Evolutionary conservation across 92 coral and sea anemone species (phyloP).

Genomic region (Paragorgia papillata): DNA sequence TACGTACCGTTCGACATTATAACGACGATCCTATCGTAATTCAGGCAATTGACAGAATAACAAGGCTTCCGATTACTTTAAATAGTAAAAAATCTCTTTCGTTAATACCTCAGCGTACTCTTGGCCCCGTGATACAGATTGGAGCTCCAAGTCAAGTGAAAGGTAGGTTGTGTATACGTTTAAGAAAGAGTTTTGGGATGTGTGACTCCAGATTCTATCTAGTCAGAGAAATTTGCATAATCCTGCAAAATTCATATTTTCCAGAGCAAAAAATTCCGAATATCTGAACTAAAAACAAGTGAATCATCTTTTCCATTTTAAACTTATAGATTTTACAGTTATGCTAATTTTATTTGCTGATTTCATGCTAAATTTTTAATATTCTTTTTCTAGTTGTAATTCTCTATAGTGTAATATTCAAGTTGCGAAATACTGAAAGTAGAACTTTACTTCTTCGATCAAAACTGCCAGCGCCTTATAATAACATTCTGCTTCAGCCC

Average conservation of each 20-base stretch:
- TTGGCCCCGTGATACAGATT: neutral
- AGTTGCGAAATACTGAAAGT: neutral
- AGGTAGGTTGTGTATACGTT: neutral
- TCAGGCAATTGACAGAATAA: constrained; percentile 8
- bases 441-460: constrained; percentile 21
- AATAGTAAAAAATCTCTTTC: constrained; percentile 20
- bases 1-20: neutral
- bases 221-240: too few species aligned
- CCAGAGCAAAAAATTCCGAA: too few species aligned
- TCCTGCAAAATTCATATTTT: too few species aligned
- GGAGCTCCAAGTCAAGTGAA: constrained; percentile 31
- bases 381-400: too few species aligned
- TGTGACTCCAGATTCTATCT: too few species aligned
- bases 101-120: neutral
- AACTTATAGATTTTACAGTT: too few species aligned
- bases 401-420: constrained; percentile 5
- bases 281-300: too few species aligned
- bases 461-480: constrained; percentile 6
- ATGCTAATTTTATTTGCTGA: too few species aligned
- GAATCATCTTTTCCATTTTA: too few species aligned
- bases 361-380: neutral
- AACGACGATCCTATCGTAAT: neutral
- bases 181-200: too few species aligned
- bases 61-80: constrained; percentile 6
- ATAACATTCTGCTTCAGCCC: constrained; percentile 6